phyloP scores from a whole-genome alignment of 2,797 vertebrate species.

The Sebastes cheni region DNA sequence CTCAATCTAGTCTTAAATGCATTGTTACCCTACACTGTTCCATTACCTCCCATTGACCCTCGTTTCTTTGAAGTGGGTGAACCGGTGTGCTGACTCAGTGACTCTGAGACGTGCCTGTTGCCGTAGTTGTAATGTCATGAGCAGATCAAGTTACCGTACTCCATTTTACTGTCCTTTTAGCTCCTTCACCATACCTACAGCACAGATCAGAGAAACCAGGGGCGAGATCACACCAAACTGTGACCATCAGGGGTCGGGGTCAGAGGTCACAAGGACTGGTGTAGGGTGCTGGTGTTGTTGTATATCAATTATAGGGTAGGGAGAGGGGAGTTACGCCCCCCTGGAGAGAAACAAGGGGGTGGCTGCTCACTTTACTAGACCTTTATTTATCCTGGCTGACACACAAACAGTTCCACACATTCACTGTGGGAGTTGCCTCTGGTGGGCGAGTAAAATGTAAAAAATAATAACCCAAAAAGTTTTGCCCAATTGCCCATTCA shows the following conservation, averaged over 20 bases:
- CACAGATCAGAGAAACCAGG: constrained; percentile 74
- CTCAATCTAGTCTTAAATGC: constrained; percentile 25
- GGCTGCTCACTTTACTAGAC: constrained; percentile 33
- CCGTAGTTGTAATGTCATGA: constrained; percentile 55
- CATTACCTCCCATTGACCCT: constrained; percentile 61
- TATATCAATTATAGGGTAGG: constrained; percentile 86
- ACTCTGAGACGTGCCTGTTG: constrained; percentile 67
- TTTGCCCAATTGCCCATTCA: not conserved
- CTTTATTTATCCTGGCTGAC: constrained; percentile 58
- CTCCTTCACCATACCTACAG: constrained; percentile 71
- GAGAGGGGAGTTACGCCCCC: constrained; percentile 33
- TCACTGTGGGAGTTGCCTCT: constrained; percentile 2
- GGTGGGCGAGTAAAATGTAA: not conserved
- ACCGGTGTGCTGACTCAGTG: constrained; percentile 60
- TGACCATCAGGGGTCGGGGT: constrained; percentile 72
- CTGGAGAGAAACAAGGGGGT: constrained; percentile 43
- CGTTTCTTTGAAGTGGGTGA: constrained; percentile 63
- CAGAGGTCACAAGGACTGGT: constrained; percentile 62
- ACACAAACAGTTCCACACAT: constrained; percentile 22
- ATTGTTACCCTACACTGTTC: constrained; percentile 55
- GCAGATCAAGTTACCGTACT: constrained; percentile 67
- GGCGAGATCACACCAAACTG: constrained; percentile 58
- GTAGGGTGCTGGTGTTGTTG: constrained; percentile 80
- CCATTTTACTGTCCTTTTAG: constrained; percentile 64
- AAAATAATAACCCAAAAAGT: not conserved